Percentiles rank a stretch among this genome's conserved stretches.
These are phyloP conservation scores for Drosophila subsilvestris DNA, from an alignment of 2,888 invertebrate genomes.

Conservation along the genomic window DNA sequence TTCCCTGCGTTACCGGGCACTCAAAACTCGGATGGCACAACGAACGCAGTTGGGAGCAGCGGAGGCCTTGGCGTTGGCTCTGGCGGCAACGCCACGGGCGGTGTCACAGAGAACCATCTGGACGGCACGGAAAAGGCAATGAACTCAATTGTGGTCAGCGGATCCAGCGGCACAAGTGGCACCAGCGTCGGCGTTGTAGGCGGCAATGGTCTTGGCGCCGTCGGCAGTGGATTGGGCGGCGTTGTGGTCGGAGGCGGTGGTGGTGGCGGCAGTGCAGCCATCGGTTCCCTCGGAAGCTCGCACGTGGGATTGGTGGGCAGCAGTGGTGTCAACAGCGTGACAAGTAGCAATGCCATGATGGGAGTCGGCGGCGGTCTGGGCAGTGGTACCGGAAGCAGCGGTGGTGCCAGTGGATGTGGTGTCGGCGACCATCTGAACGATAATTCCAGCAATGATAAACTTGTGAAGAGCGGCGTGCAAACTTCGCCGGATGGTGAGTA, in stretches of 20 bases:
- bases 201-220: slow-evolving; percentile 72
- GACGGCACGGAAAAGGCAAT: slow-evolving; percentile 84
- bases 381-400: slow-evolving; percentile 51
- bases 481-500: slow-evolving; percentile 94
- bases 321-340: slow-evolving; percentile 61
- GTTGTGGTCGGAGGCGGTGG: slow-evolving; percentile 54
- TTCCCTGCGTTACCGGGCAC: slow-evolving; percentile 99
- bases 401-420: slow-evolving; percentile 66
- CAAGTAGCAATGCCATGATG: slow-evolving; percentile 75
- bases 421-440: slow-evolving; percentile 83
- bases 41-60: slow-evolving; percentile 77
- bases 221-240: slow-evolving; percentile 67
- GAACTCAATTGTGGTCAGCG: slow-evolving; percentile 83
- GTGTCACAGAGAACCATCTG: slow-evolving; percentile 81
- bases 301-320: slow-evolving; percentile 63
- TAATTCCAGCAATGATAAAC: slow-evolving; percentile 85
- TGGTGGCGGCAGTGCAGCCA: slow-evolving; percentile 48
- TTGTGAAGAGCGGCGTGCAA: slow-evolving; percentile 93
- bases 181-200: slow-evolving; percentile 67
- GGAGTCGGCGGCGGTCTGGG: slow-evolving; percentile 72
- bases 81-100: slow-evolving; percentile 38
- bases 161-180: slow-evolving; percentile 59
- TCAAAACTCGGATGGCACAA: slow-evolving; percentile 88
- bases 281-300: slow-evolving; percentile 57
- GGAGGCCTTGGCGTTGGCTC: slow-evolving; percentile 53